A percentile compares a stretch with the other conserved stretches of the same genome.
These are phyloP conservation scores for Otis tarda DNA, from an alignment of 2,113 vertebrate genomes.

Conservation along the genomic window DNA sequence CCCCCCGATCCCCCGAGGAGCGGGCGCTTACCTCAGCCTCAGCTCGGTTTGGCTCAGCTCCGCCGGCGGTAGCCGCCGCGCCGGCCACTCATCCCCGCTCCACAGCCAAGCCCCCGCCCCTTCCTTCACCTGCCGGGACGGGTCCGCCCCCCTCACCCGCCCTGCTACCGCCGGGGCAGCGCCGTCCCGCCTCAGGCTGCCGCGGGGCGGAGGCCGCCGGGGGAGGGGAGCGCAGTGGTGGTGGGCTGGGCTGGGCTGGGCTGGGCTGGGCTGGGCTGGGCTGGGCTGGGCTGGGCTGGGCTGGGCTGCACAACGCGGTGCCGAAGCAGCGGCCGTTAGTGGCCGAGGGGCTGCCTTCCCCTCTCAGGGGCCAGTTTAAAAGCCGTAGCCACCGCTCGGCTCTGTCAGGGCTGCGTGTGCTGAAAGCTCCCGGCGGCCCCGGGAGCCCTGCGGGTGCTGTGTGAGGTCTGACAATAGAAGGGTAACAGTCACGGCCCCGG, in stretches of 20 bases:
- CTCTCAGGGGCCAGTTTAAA: rapidly evolving
- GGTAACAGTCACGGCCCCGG: neutral
- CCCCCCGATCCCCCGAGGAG: too few species aligned
- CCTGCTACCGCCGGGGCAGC: neutral
- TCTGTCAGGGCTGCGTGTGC: too few species aligned
- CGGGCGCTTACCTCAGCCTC: neutral
- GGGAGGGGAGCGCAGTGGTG: neutral
- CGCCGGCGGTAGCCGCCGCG: neutral
- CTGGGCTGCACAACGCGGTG: neutral
- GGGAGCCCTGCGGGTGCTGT: rapidly evolving
- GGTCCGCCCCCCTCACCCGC: neutral
- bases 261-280: too few species aligned
- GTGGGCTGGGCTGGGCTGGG: too few species aligned
- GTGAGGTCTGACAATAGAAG: neutral
- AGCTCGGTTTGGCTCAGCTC: neutral
- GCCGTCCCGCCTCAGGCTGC: too few species aligned
- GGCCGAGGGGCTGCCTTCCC: neutral
- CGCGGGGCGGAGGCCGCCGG: neutral
- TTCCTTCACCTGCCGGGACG: neutral
- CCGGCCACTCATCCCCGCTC: neutral
- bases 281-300: neutral
- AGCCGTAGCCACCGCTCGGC: rapidly evolving
- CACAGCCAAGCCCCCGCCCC: neutral
- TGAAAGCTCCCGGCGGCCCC: rapidly evolving
- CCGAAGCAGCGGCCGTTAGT: neutral